These are phyloP conservation scores for Labrus mixtus DNA, from an alignment of 2,113 vertebrate genomes.

Conservation along the genomic window DNA sequence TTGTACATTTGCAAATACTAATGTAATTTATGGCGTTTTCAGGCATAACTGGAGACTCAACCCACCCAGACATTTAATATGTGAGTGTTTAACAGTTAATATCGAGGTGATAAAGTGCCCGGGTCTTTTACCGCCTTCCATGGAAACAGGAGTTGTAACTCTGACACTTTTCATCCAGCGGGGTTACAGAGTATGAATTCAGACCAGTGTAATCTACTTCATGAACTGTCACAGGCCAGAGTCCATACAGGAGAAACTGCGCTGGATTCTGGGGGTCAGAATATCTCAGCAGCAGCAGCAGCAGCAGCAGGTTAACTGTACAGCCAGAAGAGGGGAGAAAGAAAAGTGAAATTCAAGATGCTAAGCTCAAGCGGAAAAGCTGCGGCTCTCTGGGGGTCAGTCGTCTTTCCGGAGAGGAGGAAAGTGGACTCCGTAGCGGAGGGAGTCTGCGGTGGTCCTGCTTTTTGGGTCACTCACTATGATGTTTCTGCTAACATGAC, in stretches of 20 bases:
- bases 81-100: constrained; percentile 70
- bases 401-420: constrained; percentile 85
- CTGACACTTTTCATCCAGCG: constrained; percentile 52
- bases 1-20: constrained; percentile 85
- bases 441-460: constrained; percentile 83
- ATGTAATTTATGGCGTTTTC: constrained; percentile 78
- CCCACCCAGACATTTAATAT: constrained; percentile 71
- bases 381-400: constrained; percentile 84
- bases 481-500: constrained; percentile 88
- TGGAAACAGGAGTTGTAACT: constrained; percentile 68
- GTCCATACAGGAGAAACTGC: constrained; percentile 31
- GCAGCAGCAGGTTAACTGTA: constrained; percentile 64
- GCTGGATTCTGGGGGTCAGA: constrained; percentile 30
- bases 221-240: neutral
- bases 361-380: constrained; percentile 81
- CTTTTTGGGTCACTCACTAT: constrained; percentile 87
- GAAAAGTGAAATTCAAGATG: constrained; percentile 94
- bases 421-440: constrained; percentile 81
- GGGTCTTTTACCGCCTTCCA: constrained; percentile 61
- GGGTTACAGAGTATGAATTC: constrained; percentile 53
- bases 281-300: constrained; percentile 53
- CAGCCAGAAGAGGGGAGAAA: constrained; percentile 53
- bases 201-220: constrained; percentile 54
- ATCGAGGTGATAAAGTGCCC: constrained; percentile 73
- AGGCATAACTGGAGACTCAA: constrained; percentile 72